Base-by-base conservation (phyloP, 2,113 vertebrate species). In the Tinamus guttatus region DNA sequence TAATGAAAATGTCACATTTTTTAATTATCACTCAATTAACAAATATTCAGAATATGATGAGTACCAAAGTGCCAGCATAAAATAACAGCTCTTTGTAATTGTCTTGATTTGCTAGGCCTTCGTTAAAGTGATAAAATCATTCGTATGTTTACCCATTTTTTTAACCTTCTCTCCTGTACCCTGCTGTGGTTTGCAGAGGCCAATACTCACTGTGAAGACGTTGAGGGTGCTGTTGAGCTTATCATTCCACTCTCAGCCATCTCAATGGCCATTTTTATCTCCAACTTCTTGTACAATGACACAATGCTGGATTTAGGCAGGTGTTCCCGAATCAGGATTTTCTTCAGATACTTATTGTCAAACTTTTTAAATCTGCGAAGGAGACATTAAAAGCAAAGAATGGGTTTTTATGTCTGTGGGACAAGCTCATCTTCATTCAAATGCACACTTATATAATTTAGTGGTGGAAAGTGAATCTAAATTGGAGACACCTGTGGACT, bases 271-370 rank as follows among this genome's bases (percentile, higher is more conserved):
- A 99, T 98, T 94, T 99, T 99, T 95, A 99, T 98, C 95, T 99
- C 99, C 94, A 99, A 98, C 94, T 99, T 99, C 95, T 99, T 99
- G 93, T 99, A 99, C 71, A 99, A 91, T 12, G 99, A 98, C 78
- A 99, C 98, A 20, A 99, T 98, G 68, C 99, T 99, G 49, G 99
- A 99, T 96, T 99, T 99, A 0, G 99, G 98, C 25, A 98, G 96
- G 76, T 98, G 98, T 81, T 98, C 98, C 88, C 98, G 97, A 91
- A 99, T 98, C 65, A 99, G 97, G 93, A 99, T 98, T 97, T 97
- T 99, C 88, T 99, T 98, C 91, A 99, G 96, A 88, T 99, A 97
- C 73, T 94, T 98, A 70, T 98, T 98, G 96, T 99, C 99, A 96
- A 99, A 99, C 95, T 98, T 99, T 96, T 99, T 99, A 95, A 99